Evolutionary conservation across 2,113 vertebrate genomes (phyloP).

Genomic region (Acinonyx jubatus): DNA sequence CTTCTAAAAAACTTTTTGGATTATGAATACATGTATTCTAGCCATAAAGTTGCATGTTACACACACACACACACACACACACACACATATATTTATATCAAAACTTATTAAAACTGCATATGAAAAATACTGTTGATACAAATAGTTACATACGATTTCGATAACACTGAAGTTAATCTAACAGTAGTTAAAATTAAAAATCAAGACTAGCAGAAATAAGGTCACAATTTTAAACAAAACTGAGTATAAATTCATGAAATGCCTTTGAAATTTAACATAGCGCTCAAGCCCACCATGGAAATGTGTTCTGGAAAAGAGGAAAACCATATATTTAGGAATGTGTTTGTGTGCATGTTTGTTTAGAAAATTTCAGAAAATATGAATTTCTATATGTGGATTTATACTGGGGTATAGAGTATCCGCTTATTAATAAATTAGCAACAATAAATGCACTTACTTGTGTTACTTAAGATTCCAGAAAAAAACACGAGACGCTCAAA

Average conservation of each 20-base stretch:
- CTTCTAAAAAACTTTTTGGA: neutral
- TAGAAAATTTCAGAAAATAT: neutral
- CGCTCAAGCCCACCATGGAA: neutral
- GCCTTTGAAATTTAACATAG: neutral
- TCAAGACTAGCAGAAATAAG: neutral
- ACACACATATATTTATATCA: neutral
- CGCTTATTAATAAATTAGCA: neutral
- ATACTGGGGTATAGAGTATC: neutral
- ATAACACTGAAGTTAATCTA: neutral
- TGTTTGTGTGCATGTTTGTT: neutral
- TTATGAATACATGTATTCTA: neutral
- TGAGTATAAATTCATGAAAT: neutral
- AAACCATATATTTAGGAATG: neutral
- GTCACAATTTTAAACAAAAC: neutral
- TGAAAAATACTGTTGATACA: neutral
- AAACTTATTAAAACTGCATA: neutral
- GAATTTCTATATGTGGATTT: neutral
- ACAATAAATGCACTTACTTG: neutral
- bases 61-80: too few species aligned
- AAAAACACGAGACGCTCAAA: neutral
- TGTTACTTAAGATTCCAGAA: neutral
- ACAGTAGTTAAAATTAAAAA: neutral
- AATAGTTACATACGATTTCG: neutral
- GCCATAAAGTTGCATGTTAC: neutral
- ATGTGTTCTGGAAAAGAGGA: neutral